phyloP scores from a whole-genome alignment of 2,797 vertebrate species.

The Microchirus variegatus region DNA sequence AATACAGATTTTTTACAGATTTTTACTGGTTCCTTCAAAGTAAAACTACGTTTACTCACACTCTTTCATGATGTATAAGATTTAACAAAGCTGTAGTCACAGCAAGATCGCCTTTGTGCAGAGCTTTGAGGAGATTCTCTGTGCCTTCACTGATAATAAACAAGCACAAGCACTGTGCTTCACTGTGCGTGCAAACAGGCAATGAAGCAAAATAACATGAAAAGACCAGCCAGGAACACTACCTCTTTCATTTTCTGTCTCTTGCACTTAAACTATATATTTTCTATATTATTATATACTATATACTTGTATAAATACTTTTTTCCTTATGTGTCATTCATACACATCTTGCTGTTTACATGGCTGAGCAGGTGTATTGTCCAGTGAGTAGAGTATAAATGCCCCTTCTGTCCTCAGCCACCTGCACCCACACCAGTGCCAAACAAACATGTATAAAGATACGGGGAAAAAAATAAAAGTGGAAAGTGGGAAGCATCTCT shows the following conservation, averaged over 20 bases:
- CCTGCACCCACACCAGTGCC: conserved; percentile 34
- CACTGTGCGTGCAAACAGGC: not conserved
- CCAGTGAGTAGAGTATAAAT: conserved; percentile 28
- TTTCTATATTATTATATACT: too few species aligned
- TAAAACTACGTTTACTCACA: not conserved
- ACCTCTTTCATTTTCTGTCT: too few species aligned
- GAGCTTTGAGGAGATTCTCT: not conserved
- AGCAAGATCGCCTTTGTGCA: not conserved
- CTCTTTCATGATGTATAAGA: not conserved
- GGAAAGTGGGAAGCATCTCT: conserved; percentile 8
- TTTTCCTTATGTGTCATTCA: too few species aligned
- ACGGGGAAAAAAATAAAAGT: not conserved
- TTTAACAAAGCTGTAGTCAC: not conserved
- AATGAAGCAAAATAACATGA: not conserved
- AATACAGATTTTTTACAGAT: too few species aligned
- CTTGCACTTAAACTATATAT: too few species aligned
- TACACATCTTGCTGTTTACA: conserved; percentile 30
- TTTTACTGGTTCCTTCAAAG: not conserved
- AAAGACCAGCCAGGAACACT: too few species aligned
- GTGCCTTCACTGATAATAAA: not conserved
- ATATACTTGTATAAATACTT: not conserved
- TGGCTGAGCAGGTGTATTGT: conserved; percentile 20
- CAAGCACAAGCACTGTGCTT: not conserved
- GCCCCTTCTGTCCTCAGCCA: conserved; percentile 30
- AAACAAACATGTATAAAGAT: conserved; percentile 16